Conservation (phyloP, 2,797 vertebrate species). For the Melanotaenia maccullochi region DNA sequence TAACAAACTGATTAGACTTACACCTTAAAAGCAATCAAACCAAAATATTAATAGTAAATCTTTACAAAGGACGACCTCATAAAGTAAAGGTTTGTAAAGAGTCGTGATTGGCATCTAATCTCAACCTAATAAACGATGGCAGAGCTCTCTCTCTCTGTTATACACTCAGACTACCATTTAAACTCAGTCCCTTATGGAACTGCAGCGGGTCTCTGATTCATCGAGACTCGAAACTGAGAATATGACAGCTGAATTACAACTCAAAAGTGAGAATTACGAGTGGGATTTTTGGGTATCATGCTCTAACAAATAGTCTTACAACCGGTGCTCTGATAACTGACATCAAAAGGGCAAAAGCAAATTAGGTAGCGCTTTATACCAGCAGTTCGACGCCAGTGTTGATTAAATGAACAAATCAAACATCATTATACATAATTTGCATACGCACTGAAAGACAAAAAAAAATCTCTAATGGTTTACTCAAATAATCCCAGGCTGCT, state of each 20-base stretch:
- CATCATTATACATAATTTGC: neutral
- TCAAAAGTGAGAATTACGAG: neutral
- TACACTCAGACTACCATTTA: neutral
- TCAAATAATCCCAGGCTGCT: constrained; percentile 1
- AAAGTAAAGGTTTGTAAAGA: neutral
- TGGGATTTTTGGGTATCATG: neutral
- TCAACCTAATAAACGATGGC: neutral
- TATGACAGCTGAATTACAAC: neutral
- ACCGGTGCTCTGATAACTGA: constrained; percentile 20
- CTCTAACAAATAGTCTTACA: neutral
- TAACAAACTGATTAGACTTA: neutral
- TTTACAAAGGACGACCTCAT: neutral
- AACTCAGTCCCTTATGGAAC: neutral
- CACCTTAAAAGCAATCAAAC: neutral
- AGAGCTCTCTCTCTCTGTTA: neutral
- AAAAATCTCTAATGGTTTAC: neutral
- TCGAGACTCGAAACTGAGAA: neutral
- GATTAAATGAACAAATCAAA: neutral
- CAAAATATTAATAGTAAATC: neutral
- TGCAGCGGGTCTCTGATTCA: neutral
- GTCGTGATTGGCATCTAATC: neutral
- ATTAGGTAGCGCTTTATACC: neutral
- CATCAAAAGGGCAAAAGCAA: neutral
- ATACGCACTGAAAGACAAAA: neutral
- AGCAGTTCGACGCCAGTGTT: neutral